Percentiles rank a stretch among this genome's conserved stretches.
Conservation (phyloP, 2,797 vertebrate genomes). For the Pteropus rufus region DNA sequence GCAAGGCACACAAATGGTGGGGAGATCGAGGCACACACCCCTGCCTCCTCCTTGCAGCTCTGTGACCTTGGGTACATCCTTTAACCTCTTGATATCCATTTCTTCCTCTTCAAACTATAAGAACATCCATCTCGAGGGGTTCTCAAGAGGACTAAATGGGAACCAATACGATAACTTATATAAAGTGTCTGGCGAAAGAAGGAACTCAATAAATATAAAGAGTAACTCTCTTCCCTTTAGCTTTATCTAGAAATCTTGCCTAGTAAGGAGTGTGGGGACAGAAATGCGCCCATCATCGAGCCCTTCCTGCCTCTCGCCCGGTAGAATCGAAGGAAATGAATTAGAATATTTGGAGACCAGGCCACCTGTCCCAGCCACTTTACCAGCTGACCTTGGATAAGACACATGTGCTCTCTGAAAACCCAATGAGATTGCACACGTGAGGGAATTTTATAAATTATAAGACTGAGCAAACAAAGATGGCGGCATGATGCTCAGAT, state of each 20-base stretch:
- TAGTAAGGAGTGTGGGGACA: neutral
- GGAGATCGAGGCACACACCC: neutral
- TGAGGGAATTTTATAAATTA: neutral
- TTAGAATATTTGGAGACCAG: neutral
- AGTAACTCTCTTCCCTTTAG: neutral
- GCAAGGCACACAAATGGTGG: neutral
- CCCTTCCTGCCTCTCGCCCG: neutral
- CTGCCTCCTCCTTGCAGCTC: neutral
- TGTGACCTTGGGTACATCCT: neutral
- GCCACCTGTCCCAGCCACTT: neutral
- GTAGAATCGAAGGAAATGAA: neutral
- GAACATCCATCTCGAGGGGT: neutral
- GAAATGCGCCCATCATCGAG: neutral
- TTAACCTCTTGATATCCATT: neutral
- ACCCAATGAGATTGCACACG: neutral
- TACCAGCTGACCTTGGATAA: constrained; percentile 39
- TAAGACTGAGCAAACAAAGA: constrained; percentile 33
- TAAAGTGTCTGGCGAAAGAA: neutral
- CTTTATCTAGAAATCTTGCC: constrained; percentile 3
- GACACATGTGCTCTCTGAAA: neutral
- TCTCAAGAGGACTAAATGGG: neutral
- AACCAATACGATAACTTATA: neutral
- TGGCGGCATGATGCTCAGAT: neutral
- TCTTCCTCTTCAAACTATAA: neutral
- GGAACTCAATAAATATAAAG: neutral